Base-by-base conservation (phyloP, 2,797 vertebrate genomes). In the Cetoscarus ocellatus region DNA sequence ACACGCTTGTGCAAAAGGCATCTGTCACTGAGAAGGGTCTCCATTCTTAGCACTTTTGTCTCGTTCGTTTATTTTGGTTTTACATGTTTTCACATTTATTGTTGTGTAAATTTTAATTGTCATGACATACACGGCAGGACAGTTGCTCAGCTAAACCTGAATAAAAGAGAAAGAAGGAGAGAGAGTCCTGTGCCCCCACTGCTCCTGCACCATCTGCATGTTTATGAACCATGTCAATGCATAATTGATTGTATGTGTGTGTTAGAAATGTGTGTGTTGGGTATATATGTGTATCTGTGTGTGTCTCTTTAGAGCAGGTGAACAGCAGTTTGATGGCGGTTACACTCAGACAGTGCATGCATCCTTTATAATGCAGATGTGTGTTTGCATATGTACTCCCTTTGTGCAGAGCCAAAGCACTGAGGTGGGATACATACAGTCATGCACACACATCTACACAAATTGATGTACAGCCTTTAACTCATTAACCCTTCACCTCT, bases 161-260 rank as follows among this genome's bases (percentile, higher is more conserved):
- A 27, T 2, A 27, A 27, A 4, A 69, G 48, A 44, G 43, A 35
- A 44, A 42, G 18, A 49, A 14, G 10, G 61, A 42, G 18, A 49
- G 17, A 10, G 61, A 42, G 44, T 64, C 53, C 55, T 74, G 62
- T 73, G 67, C 91, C 90, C 80, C 70, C 74, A 54, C 91, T 89
- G 92, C 88, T 87, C 90, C 17, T 17, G 65, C 75, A 86, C 95
- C 95, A 95, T 95, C 95, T 96, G 95, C 88, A 77, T 64, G 10
- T 59, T 89, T 90, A 84, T 88, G 88, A 94, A 92, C 85, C 42
- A 45, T 69, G 58, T 90, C 61, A 82, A 90, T 81, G 88, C 71
- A 70, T 91, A 87, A 88, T 73, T 89, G 89, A 66, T 72, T 77
- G 85, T 67, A 68, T 69, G 73, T 52, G 58, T 47, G 70, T 80